Percentiles rank a stretch among this genome's conserved stretches.
phyloP scores from a whole-genome alignment of 2,888 invertebrate species.

The Pyrrhia umbra region DNA sequence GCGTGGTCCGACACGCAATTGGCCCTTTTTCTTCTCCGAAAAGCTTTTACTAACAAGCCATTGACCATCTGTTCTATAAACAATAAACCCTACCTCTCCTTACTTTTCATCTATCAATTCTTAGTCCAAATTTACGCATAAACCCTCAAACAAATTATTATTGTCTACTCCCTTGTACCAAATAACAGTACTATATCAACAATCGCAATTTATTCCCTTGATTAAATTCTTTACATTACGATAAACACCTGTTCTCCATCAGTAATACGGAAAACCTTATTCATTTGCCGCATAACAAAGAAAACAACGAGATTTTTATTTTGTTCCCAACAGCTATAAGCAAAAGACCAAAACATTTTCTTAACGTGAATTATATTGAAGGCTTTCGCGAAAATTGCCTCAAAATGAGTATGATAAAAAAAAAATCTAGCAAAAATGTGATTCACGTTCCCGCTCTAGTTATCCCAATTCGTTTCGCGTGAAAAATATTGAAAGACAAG shows the following conservation, averaged over 20 bases:
- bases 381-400: slow-evolving; percentile 66
- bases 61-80: too few species aligned
- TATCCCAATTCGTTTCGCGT: slow-evolving; percentile 75
- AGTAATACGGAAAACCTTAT: slow-evolving; percentile 41
- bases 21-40: too few species aligned
- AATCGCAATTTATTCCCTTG: slow-evolving; percentile 44
- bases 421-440: slow-evolving; percentile 69
- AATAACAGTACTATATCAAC: slow-evolving; percentile 17
- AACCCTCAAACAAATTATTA: background rate
- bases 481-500: slow-evolving; percentile 80
- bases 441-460: slow-evolving; percentile 70
- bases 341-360: slow-evolving; percentile 53
- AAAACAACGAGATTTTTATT: slow-evolving; percentile 39
- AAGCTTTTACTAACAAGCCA: too few species aligned
- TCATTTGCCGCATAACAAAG: slow-evolving; percentile 49
- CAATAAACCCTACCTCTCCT: too few species aligned
- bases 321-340: slow-evolving; percentile 25
- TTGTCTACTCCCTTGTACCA: background rate
- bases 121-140: background rate
- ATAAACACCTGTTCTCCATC: slow-evolving; percentile 50
- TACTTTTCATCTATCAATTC: background rate
- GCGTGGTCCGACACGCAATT: too few species aligned
- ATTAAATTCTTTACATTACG: slow-evolving; percentile 50
- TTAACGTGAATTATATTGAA: slow-evolving; percentile 67
- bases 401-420: slow-evolving; percentile 65